Conservation (phyloP, 2,113 vertebrate species). For the Thymallus thymallus region DNA sequence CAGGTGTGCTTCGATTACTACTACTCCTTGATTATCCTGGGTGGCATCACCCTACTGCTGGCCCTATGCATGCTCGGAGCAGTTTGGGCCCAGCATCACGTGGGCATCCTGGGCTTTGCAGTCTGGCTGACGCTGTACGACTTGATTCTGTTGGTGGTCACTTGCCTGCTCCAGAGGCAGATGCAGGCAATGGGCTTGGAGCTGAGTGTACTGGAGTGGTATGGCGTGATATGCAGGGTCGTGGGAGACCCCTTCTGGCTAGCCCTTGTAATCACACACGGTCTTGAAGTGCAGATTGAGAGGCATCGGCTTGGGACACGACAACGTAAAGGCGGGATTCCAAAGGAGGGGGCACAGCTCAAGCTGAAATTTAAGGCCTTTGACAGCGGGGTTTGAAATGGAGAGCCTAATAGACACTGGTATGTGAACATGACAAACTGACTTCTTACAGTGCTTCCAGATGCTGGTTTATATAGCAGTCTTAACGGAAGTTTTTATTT, state of each 20-base stretch:
- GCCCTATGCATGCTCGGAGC: background rate
- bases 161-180: constrained; percentile 11
- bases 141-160: constrained; percentile 8
- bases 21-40: constrained; percentile 17
- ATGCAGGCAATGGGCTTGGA: background rate
- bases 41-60: constrained; percentile 3
- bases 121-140: constrained; percentile 7
- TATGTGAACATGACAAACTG: background rate
- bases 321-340: background rate
- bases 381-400: constrained; percentile 7
- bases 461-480: background rate
- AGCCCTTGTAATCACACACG: constrained; percentile 18
- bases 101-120: constrained; percentile 8
- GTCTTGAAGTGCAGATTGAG: constrained; percentile 1
- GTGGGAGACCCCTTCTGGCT: constrained; percentile 36
- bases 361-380: constrained; percentile 15
- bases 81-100: background rate
- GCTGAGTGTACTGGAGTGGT: constrained; percentile 7
- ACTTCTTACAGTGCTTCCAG: background rate
- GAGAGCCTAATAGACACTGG: background rate
- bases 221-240: constrained; percentile 5
- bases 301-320: background rate
- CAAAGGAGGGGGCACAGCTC: background rate
- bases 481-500: background rate
- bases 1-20: background rate